Evolutionary conservation across 2,797 vertebrate species (phyloP).

Genomic region (Microctenopoma stevenorrisi): DNA sequence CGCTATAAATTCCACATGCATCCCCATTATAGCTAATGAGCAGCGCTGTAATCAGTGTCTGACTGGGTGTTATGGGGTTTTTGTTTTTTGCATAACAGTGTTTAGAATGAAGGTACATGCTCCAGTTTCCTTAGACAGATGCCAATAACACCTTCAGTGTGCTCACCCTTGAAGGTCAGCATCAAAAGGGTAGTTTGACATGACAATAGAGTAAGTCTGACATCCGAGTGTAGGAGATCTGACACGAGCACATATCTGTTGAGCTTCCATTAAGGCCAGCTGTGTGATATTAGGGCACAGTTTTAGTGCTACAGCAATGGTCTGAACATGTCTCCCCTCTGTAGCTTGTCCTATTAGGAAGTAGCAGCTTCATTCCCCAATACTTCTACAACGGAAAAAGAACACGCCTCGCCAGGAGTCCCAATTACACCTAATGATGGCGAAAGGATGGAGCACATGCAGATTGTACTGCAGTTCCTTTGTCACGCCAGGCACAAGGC

Average conservation of each 20-base stretch:
- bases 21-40: constrained; percentile 78
- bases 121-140: constrained; percentile 62
- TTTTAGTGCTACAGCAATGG: constrained; percentile 50
- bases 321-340: constrained; percentile 59
- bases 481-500: constrained; percentile 74
- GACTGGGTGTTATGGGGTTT: constrained; percentile 29
- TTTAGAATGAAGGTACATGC: constrained; percentile 48
- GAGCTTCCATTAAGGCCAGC: constrained; percentile 53
- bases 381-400: constrained; percentile 59
- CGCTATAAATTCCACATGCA: constrained; percentile 72
- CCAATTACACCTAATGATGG: constrained; percentile 85
- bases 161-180: constrained; percentile 57
- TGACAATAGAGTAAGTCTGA: constrained; percentile 44
- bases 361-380: constrained; percentile 60
- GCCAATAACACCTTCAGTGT: constrained; percentile 60
- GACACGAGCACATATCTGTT: constrained; percentile 50
- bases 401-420: constrained; percentile 76
- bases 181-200: constrained; percentile 55
- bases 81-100: constrained; percentile 27
- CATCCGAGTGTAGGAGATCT: constrained; percentile 35
- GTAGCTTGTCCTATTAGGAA: constrained; percentile 68
- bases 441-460: constrained; percentile 80
- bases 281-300: constrained; percentile 45
- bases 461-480: constrained; percentile 78
- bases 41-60: constrained; percentile 67